Base-by-base conservation (phyloP, 2,113 vertebrate species). In the Phyllopteryx taeniolatus region DNA sequence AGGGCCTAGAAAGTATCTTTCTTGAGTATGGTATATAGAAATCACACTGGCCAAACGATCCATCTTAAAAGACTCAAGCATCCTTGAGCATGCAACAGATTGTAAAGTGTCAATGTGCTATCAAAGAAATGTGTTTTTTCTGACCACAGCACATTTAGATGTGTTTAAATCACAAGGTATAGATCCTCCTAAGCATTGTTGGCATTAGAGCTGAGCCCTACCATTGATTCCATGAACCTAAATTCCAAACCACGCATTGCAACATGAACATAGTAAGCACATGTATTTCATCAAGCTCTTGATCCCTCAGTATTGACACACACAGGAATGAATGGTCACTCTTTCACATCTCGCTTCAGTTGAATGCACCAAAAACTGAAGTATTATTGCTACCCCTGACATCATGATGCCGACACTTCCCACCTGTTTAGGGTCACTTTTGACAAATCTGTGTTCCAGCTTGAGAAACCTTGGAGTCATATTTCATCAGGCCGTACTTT, bases 191-290 rank as follows among this genome's bases (percentile, higher is more conserved):
- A 88, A 89, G 80, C 77, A 27, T 81, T 11, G 49, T 82, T 42
- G 85, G 86, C 74, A 87, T 90, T 90, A 88, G 62, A 74, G 74
- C 77, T 86, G 80, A 85, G 83, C 81, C 70, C 81, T 77, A 87
- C 87, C 80, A 82, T 75, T 83, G 83, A 83, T 84, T 87, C 86
- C 86, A 84, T 92, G 90, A 91, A 86, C 90, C 87, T 84, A 87
- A 81, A 90, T 91, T 83, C 77, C 80, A 75, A 71, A 79, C 70
- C 69, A 8, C 76, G 62, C 74, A 81, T 87, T 75, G 77, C 75
- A 73, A 85, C 83, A 83, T 85, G 79, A 79, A 80, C 73, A 85
- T 79, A 81, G 86, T 90, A 89, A 88, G 86, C 86, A 74, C 75
- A 13, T n/a, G 67, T 78, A 88, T 90, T 88, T 82, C 53, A 79